These are phyloP conservation scores for Eutolmus rufibarbis DNA, from an alignment of 2,888 invertebrate genomes.

Conservation along the genomic window DNA sequence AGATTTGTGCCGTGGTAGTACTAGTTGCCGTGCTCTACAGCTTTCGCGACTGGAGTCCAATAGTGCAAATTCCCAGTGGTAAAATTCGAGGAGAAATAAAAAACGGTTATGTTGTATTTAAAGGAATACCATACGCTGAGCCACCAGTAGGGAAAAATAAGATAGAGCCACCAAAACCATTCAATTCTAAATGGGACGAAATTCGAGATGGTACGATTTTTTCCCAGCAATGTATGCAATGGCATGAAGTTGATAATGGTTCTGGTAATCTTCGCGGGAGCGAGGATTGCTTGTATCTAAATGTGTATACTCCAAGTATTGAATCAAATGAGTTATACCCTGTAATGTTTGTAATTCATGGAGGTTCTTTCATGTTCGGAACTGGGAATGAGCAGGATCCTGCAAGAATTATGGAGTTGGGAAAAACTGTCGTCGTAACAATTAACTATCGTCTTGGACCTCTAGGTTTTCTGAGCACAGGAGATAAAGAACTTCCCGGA, in stretches of 20 bases:
- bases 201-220: slow-evolving; percentile 66
- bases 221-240: slow-evolving; percentile 71
- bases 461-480: slow-evolving; percentile 78
- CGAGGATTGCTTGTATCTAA: slow-evolving; percentile 74
- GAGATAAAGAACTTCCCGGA: slow-evolving; percentile 72
- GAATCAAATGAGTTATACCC: slow-evolving; percentile 64
- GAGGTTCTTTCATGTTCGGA: slow-evolving; percentile 76
- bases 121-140: slow-evolving; percentile 73
- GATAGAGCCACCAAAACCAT: slow-evolving; percentile 63
- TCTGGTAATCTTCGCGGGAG: slow-evolving; percentile 62
- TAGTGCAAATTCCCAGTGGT: slow-evolving; percentile 53
- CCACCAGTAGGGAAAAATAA: slow-evolving; percentile 70
- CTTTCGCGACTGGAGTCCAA: neutral
- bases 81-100: slow-evolving; percentile 53
- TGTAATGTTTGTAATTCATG: slow-evolving; percentile 73
- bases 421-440: slow-evolving; percentile 71
- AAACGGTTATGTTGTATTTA: slow-evolving; percentile 66
- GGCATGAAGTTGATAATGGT: slow-evolving; percentile 58
- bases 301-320: slow-evolving; percentile 67
- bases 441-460: slow-evolving; percentile 76
- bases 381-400: slow-evolving; percentile 66
- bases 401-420: slow-evolving; percentile 65
- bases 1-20: neutral
- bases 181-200: slow-evolving; percentile 51
- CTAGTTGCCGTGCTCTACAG: neutral